phyloP scores from a whole-genome alignment of 2,797 vertebrate species.

The Zenarchopterus dispar region DNA sequence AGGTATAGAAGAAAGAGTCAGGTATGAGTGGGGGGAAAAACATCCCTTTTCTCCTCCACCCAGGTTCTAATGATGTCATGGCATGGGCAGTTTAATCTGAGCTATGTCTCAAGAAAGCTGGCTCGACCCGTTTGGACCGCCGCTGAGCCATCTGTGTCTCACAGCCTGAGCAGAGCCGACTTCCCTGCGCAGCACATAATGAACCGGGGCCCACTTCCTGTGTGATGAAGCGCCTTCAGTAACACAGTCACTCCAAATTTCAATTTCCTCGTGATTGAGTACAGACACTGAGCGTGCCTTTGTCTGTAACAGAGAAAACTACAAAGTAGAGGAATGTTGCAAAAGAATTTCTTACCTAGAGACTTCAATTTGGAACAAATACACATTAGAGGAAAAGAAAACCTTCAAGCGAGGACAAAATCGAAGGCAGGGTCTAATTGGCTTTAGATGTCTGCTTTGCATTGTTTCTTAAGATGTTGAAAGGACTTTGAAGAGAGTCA shows the following conservation, averaged over 20 bases:
- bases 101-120: conserved; percentile 55
- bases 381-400: conserved; percentile 6
- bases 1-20: conserved; percentile 17
- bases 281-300: conserved; percentile 1
- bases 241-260: conserved; percentile 2
- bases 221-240: conserved; percentile 34
- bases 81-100: conserved; percentile 43
- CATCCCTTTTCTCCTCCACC: conserved; percentile 13
- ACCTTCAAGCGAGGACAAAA: conserved; percentile 15
- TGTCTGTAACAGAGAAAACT: not conserved
- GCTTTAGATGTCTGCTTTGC: conserved; percentile 51
- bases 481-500: not conserved
- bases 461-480: conserved; percentile 48
- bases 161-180: conserved; percentile 56
- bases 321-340: not conserved
- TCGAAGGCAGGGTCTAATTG: conserved; percentile 50
- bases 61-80: conserved; percentile 32
- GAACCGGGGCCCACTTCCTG: conserved; percentile 47
- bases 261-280: conserved; percentile 5
- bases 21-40: not conserved
- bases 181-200: conserved; percentile 30
- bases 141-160: conserved; percentile 73
- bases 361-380: not conserved
- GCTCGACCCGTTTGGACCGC: conserved; percentile 55
- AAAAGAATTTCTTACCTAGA: conserved; percentile 11